Base-by-base conservation (phyloP, 2,797 vertebrate genomes). In the Smutsia temminckii region DNA sequence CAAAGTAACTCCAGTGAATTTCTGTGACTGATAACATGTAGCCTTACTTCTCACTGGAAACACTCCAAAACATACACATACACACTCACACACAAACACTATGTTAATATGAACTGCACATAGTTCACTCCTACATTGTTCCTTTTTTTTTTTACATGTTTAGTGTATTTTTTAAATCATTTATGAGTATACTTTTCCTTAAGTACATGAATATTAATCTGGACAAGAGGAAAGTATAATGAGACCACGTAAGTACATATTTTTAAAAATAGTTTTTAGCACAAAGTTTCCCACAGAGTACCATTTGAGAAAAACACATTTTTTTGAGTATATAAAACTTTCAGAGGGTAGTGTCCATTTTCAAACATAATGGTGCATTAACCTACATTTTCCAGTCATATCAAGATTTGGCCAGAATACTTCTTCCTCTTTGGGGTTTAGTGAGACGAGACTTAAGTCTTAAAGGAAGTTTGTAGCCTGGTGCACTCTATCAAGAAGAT, bases 341-440 rank as follows among this genome's bases (percentile, higher is more conserved):
- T 88, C 71, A 51, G 42, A 92, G 27, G 27, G 25, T 83, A n/a
- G 8, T 79, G 29, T 71, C 85, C 20, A 25, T 95, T 94, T 95
- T 77, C 63, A 95, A 93, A 42, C 51, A 66, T 61, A 88, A 92
- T 93, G 80, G 75, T 90, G 23, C 68, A 93, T 79, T 93, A 93
- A 57, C 59, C 72, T 95, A 59, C 59, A 77, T 95, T 90, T 96
- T 92, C 64, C n/a, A 85, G 11, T 74, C 46, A 46, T 49, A 78
- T 89, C 79, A 74, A 55, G 91, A 97, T 68, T 89, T 95, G 61
- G 18, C 51, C 20, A 85, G 6, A 88, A 53, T 68, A 12, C 0
- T 71, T 93, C 27, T 92, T 93, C 57, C 34, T 12, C 23, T 21
- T 87, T 66, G 84, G 61, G 61, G 49, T 25, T 88, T 63, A 89